Percentiles rank a stretch among this genome's conserved stretches.
phyloP scores from a whole-genome alignment of 2,888 invertebrate genomes.

The Leptinotarsa tumamoca region DNA sequence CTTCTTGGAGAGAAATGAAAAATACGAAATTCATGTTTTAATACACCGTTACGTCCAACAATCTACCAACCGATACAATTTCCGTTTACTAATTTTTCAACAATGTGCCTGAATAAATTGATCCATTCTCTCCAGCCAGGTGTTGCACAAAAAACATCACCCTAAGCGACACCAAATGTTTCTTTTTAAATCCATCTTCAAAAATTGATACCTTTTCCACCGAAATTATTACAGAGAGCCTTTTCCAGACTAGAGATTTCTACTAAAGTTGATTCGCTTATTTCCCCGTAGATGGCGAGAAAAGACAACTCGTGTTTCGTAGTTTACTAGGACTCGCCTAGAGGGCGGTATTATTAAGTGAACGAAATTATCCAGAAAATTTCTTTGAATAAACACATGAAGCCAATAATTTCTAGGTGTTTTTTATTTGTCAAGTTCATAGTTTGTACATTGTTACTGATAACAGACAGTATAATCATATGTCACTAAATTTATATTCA shows the following conservation, averaged over 20 bases:
- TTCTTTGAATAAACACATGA: background rate
- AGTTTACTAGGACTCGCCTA: background rate
- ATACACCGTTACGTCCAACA: background rate
- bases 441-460: too few relatives aligned
- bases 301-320: background rate
- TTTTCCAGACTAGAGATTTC: background rate
- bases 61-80: background rate
- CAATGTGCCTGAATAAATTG: background rate
- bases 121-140: background rate
- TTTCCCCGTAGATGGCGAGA: background rate
- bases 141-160: constrained; percentile 4
- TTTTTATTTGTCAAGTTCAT: too few relatives aligned
- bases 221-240: background rate
- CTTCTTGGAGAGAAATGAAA: background rate
- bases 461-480: too few relatives aligned
- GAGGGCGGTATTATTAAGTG: background rate
- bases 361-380: background rate
- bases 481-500: too few relatives aligned
- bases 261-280: background rate
- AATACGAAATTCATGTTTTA: background rate
- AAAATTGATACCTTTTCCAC: background rate
- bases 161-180: background rate
- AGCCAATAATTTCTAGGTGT: too few relatives aligned
- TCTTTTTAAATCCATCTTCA: background rate
- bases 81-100: background rate